Conservation (phyloP, 2,888 invertebrate species). For the Diloba caeruleocephala region DNA sequence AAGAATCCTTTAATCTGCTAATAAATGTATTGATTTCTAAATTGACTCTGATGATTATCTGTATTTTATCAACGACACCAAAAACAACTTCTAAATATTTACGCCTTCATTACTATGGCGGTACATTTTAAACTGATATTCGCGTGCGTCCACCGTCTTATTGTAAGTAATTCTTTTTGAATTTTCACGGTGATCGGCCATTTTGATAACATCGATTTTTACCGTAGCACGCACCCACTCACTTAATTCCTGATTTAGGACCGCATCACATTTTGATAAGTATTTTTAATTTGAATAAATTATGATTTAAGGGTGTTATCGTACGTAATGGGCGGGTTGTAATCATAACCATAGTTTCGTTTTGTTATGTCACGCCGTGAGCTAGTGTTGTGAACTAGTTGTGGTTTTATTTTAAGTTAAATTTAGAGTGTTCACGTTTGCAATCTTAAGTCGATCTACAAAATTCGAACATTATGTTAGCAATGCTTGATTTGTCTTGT, state of each 20-base stretch:
- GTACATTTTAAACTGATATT: constrained; percentile 78
- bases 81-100: too few relatives aligned
- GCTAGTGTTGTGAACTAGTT: constrained; percentile 25
- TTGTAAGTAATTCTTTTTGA: constrained; percentile 66
- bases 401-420: constrained; percentile 38
- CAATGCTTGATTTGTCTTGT: too few relatives aligned
- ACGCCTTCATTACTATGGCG: too few relatives aligned
- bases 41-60: too few relatives aligned
- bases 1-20: too few relatives aligned
- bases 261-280: constrained; percentile 89
- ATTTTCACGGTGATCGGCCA: constrained; percentile 85
- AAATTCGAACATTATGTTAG: too few relatives aligned
- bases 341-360: constrained; percentile 79
- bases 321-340: constrained; percentile 78
- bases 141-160: constrained; percentile 74
- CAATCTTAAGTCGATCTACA: too few relatives aligned
- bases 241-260: constrained; percentile 88
- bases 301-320: constrained; percentile 87
- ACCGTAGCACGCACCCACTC: constrained; percentile 80
- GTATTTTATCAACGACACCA: too few relatives aligned
- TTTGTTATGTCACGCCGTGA: constrained; percentile 60
- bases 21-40: too few relatives aligned
- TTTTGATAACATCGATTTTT: constrained; percentile 80
- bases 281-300: constrained; percentile 90
- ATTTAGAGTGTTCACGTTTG: too few relatives aligned